phyloP scores from a whole-genome alignment of 2,797 vertebrate genomes.

The Sparus aurata region DNA sequence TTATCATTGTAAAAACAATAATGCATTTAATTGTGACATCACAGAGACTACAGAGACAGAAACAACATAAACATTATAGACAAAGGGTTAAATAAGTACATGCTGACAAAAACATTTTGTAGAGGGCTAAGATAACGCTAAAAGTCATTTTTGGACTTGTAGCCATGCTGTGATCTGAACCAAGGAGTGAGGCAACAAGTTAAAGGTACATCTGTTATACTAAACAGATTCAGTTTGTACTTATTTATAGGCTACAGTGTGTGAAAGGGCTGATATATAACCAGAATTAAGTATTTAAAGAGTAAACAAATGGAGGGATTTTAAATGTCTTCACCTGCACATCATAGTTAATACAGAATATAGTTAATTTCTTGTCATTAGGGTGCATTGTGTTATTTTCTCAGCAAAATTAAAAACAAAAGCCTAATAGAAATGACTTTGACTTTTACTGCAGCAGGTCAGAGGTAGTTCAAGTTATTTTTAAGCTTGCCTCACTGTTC shows the following conservation, averaged over 20 bases:
- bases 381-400: not conserved
- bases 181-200: not conserved
- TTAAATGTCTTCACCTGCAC: not conserved
- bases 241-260: not conserved
- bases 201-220: not conserved
- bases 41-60: not conserved
- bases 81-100: not conserved
- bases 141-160: not conserved
- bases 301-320: not conserved
- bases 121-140: not conserved
- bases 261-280: not conserved
- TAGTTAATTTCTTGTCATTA: no score
- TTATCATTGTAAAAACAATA: not conserved
- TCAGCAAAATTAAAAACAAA: not conserved
- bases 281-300: not conserved
- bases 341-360: not conserved
- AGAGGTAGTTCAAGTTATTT: constrained; percentile 27
- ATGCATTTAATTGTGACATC: constrained; percentile 6
- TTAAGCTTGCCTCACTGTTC: constrained; percentile 22
- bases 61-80: not conserved
- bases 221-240: not conserved
- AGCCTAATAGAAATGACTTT: not conserved
- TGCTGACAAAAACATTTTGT: not conserved
- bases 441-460: not conserved
- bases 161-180: not conserved